phyloP scores from a whole-genome alignment of 2,113 vertebrate genomes.

The Ariopsis seemanni region DNA sequence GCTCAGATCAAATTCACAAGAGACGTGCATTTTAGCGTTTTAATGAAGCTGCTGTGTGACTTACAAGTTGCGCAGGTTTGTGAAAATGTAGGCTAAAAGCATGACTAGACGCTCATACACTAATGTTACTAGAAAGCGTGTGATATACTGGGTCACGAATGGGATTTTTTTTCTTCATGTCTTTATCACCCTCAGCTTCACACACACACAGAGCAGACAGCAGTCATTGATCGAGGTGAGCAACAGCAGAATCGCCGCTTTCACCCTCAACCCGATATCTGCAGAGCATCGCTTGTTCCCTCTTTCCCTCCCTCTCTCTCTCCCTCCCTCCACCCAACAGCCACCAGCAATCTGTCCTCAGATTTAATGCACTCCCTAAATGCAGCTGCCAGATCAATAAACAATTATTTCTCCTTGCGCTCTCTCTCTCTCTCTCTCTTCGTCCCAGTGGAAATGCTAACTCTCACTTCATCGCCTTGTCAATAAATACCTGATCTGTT shows the following conservation, averaged over 20 bases:
- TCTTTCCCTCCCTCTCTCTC: constrained; percentile 7
- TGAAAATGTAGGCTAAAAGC: too few species aligned
- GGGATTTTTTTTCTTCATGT: not conserved
- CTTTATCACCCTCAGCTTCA: constrained; percentile 8
- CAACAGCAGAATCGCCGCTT: constrained; percentile 25
- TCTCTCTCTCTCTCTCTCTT: not conserved
- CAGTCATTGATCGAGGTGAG: constrained; percentile 42
- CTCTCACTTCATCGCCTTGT: constrained; percentile 50
- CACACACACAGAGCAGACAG: not conserved
- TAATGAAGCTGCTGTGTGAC: not conserved
- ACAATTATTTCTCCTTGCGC: constrained; percentile 56
- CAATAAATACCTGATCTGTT: constrained; percentile 61
- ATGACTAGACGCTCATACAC: not conserved
- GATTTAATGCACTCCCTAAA: constrained; percentile 63
- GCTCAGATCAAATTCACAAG: not conserved
- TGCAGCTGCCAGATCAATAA: constrained; percentile 58
- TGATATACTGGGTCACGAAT: not conserved
- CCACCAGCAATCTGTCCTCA: constrained; percentile 52
- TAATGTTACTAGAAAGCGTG: not conserved
- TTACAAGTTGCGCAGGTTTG: not conserved
- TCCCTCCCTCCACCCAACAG: constrained; percentile 34
- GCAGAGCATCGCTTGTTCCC: constrained; percentile 38
- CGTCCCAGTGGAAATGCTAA: constrained; percentile 50
- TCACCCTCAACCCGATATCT: constrained; percentile 42
- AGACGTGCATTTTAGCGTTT: not conserved